phyloP scores from a whole-genome alignment of 2,797 vertebrate species.

The Orestias chungarensis region DNA sequence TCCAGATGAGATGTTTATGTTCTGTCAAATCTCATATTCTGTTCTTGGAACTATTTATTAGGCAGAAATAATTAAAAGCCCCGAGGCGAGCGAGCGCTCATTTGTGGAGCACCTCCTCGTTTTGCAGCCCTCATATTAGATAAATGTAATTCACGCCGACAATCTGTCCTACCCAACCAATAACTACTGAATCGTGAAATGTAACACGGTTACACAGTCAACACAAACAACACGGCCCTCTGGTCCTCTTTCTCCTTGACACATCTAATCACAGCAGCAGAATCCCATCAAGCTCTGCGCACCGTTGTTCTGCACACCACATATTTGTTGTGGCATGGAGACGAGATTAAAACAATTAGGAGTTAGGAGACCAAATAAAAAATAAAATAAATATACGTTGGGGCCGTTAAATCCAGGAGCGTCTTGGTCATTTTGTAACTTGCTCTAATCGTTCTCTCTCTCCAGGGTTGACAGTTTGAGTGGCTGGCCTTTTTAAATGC shows the following conservation, averaged over 20 bases:
- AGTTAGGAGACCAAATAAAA: slow-evolving; percentile 23
- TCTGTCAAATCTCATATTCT: slow-evolving; percentile 1
- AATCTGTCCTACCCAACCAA: slow-evolving; percentile 8
- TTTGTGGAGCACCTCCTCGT: slow-evolving; percentile 4
- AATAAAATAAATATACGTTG: too few species aligned
- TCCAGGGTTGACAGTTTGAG: slow-evolving; percentile 46
- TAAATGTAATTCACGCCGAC: slow-evolving; percentile 16
- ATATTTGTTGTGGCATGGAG: slow-evolving; percentile 28
- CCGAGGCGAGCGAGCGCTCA: neutral
- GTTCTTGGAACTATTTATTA: neutral
- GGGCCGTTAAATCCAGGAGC: slow-evolving; percentile 28
- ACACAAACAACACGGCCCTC: slow-evolving; percentile 17
- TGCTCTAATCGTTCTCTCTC: slow-evolving; percentile 43
- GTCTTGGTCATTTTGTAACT: slow-evolving; percentile 34
- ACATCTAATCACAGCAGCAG: slow-evolving; percentile 20
- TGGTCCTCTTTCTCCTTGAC: slow-evolving; percentile 10
- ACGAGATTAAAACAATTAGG: slow-evolving; percentile 15
- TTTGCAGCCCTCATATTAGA: slow-evolving; percentile 14
- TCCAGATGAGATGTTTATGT: neutral
- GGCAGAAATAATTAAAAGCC: slow-evolving; percentile 9
- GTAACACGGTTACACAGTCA: slow-evolving; percentile 8
- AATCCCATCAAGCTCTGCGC: neutral
- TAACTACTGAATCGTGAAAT: slow-evolving; percentile 9
- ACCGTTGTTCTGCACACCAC: slow-evolving; percentile 25
- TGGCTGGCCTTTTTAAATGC: slow-evolving; percentile 59